Evolutionary conservation across 1,140 invertebrate genomes (phyloP), one percentile per base, ranked within the genome.

Genomic region (Pantala flavescens): DNA sequence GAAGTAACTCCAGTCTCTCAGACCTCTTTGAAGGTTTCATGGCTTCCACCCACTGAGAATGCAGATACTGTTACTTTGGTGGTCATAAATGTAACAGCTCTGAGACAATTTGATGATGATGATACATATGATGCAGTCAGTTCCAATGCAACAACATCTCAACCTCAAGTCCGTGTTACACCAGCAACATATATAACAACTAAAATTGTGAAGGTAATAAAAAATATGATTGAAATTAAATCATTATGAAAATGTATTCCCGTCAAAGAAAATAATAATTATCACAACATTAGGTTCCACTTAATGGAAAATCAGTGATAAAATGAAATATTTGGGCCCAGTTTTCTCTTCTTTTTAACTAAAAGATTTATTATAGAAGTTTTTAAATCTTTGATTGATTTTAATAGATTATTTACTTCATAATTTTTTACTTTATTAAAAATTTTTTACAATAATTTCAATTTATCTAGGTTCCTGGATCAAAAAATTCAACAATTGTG

Each of bases 1-100:
- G 86, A 88, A 80, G 90, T 91, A 0, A 89, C 91, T 75, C 84
- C 90, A 2, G 78, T 92, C 23, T 88, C 88, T 36, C 89, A 91
- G 74, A 89, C 87, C 72, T 87, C 88, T 43, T 78, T 93, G 0
- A 87, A 87, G 76, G 85, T 93, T 0, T 85, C 87, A 16, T 93
- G 92, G 92, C 81, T 81, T 7, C 83, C 84, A 0, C 91, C 92
- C 0, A 78, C 82, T 19, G 83, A 87, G 74, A 88, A 91, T 76
- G 78, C 84, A 3, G 87, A 91, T 7, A 86, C 87, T 0, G 85
- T 93, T 0, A 87, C 86, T 9, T 85, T 89, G 75, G 93, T 89
- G 79, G 78, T 87, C 14, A 85, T 93, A 0, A 93, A 93, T 78
- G 83, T 93, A 7, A 93, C 91, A 0, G 86, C 86, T 9, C 81